Base-by-base conservation (phyloP, 2,113 vertebrate species). In the Caranx melampygus region DNA sequence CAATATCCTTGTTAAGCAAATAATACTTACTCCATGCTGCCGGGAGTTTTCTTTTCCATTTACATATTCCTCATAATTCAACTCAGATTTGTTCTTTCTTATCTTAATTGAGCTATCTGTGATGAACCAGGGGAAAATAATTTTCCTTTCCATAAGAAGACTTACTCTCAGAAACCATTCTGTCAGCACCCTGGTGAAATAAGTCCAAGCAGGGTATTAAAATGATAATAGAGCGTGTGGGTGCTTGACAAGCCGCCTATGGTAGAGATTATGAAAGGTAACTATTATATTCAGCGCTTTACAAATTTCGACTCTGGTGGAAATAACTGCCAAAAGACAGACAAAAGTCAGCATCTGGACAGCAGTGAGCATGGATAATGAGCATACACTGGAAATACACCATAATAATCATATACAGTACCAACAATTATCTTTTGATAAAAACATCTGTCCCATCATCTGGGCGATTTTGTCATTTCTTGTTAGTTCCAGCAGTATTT, bases 181-280 rank as follows among this genome's bases (percentile, higher is more conserved):
- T 91, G 91, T 95, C 94, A 94, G 92, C 93, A 93, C 82, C 86
- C 73, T 61, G 70, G 83, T 86, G 86, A 88, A 93, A 86, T 91
- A 88, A 85, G 76, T 89, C 85, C 71, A 76, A 72, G 65, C 78
- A 82, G 64, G 72, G 88, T 92, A 94, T 95, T 93, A 90, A 89
- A 92, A 93, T 92, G 86, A 93, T 90, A 93, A 92, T 92, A 87
- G 89, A 73, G 79, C 31, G 31, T 75, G 86, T 87, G 85, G 79
- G 83, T 84, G 86, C 87, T 89, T 87, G 85, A 84, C 88, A 82
- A 86, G 87, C 49, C 31, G 57, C 72, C 87, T 85, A 87, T 86
- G 83, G 52, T 74, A 61, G 82, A 85, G 82, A 92, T 93, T 88
- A 89, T 87, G 69, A 92, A 93, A 90, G 90, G 72, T 79, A 82